Conservation (phyloP, 2,888 invertebrate genomes). For the Chloromyia formosa region DNA sequence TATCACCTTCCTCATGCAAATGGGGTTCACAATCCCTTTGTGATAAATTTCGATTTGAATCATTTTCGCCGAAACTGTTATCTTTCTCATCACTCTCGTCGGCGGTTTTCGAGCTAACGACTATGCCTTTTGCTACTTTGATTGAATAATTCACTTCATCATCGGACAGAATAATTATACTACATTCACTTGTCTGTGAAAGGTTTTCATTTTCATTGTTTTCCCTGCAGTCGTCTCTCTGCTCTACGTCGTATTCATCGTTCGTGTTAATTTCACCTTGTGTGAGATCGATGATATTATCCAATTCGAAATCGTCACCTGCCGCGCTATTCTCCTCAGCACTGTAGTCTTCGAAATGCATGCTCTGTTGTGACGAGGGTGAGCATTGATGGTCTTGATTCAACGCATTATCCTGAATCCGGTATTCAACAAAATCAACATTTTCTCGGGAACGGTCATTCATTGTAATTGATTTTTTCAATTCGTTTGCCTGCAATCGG, state of each 20-base stretch:
- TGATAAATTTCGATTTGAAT: background rate
- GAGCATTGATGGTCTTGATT: too few relatives aligned
- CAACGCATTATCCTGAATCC: too few relatives aligned
- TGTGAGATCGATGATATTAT: conserved; percentile 33
- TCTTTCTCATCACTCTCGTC: background rate
- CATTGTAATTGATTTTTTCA: too few relatives aligned
- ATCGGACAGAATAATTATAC: conserved; percentile 59
- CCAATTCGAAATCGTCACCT: background rate
- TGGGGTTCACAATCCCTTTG: background rate
- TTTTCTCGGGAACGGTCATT: too few relatives aligned
- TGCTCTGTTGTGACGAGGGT: too few relatives aligned
- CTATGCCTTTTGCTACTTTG: conserved; percentile 58
- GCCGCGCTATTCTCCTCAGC: background rate
- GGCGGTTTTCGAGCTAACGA: conserved; percentile 20
- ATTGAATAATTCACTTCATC: conserved; percentile 73
- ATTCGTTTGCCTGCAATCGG: too few relatives aligned
- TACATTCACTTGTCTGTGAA: conserved; percentile 46
- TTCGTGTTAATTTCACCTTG: background rate
- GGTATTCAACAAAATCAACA: too few relatives aligned
- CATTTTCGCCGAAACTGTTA: background rate
- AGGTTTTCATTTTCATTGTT: background rate
- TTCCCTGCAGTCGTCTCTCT: background rate
- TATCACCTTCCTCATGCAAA: background rate
- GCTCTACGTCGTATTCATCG: too few relatives aligned
- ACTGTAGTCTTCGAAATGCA: background rate